phyloP scores from a whole-genome alignment of 2,888 invertebrate genomes.

The Limnephilus rhombicus region DNA sequence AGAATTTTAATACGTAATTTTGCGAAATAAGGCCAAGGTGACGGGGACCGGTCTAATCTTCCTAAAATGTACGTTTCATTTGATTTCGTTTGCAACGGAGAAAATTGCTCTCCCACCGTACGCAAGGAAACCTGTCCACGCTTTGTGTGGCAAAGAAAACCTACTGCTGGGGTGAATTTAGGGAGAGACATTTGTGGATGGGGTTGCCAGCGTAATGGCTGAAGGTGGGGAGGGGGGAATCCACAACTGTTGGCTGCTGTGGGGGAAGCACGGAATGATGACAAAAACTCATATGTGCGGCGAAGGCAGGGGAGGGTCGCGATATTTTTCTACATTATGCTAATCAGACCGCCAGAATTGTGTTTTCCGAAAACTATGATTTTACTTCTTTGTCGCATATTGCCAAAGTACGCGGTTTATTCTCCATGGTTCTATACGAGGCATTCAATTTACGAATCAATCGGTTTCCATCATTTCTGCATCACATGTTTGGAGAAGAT shows the following conservation, averaged over 20 bases:
- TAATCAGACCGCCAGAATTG: slow-evolving; percentile 58
- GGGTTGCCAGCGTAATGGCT: slow-evolving; percentile 42
- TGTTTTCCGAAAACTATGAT: slow-evolving; percentile 39
- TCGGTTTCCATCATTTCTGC: neutral
- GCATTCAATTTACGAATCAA: neutral
- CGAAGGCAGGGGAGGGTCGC: slow-evolving; percentile 30
- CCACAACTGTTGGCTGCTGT: neutral
- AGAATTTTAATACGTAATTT: neutral
- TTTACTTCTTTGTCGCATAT: neutral
- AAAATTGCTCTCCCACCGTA: neutral
- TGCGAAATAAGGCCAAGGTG: neutral
- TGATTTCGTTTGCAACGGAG: slow-evolving; percentile 24
- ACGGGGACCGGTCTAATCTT: neutral
- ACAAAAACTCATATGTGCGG: slow-evolving; percentile 57
- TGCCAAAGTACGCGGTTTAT: neutral
- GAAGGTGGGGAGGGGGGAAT: slow-evolving; percentile 15
- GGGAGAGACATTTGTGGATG: slow-evolving; percentile 33
- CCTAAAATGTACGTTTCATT: slow-evolving; percentile 51
- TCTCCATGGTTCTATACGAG: neutral
- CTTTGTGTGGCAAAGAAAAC: slow-evolving; percentile 42
- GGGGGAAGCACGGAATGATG: slow-evolving; percentile 45
- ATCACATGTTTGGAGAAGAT: neutral
- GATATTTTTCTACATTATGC: slow-evolving; percentile 56
- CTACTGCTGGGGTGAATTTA: slow-evolving; percentile 32
- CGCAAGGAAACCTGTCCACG: slow-evolving; percentile 49